Base-by-base conservation (phyloP, 2,888 invertebrate species). In the Megalurothrips usitatus region DNA sequence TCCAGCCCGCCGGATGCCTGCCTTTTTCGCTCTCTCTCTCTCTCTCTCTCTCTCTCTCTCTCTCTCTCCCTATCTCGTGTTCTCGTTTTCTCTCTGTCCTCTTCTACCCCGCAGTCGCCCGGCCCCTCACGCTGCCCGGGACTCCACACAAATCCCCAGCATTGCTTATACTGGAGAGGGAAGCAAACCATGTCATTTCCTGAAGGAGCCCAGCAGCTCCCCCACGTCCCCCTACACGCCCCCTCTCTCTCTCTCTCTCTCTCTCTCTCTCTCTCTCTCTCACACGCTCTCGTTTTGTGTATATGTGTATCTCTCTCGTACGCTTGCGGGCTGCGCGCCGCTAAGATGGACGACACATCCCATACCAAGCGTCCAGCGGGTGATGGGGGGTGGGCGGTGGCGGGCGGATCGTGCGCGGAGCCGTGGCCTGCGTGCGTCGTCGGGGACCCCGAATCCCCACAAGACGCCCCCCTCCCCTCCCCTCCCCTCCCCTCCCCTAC, bases 101-200 rank as follows among this genome's bases (percentile, higher is more conserved):
- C 14, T 10, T 58, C n/a, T 17, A 58, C n/a, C n/a, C n/a, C n/a
- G n/a, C n/a, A 52, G 9, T 52, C 52, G 14, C 52, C 52, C 52
- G 14, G 1, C 52, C 52, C 52, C 2, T 17, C 17, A 6, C 52
- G 19, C 14, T 19, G 11, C 58, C 58, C 17, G 34, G 34, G 6
- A n/a, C 52, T 52, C 58, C 58, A 11, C 58, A 19, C 58, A 58
- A 58, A 58, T 58, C 58, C 58, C 58, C 34, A 0, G 58, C 58
- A 58, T 58, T 58, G 58, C n/a, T 58, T 58, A 52, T 52, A n/a
- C 58, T 17, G n/a, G 58, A 58, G 58, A 58, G 58, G 58, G n/a
- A 58, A n/a, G 58, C 58, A 58, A 58, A 58, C 58, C 58, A 58
- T 58, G 58, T 58, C 58, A 58, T 58, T 58, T 58, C 58, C 58